These are phyloP conservation scores for Aporrectodea caliginosa DNA, from an alignment of 1,140 invertebrate genomes.

Conservation along the genomic window DNA sequence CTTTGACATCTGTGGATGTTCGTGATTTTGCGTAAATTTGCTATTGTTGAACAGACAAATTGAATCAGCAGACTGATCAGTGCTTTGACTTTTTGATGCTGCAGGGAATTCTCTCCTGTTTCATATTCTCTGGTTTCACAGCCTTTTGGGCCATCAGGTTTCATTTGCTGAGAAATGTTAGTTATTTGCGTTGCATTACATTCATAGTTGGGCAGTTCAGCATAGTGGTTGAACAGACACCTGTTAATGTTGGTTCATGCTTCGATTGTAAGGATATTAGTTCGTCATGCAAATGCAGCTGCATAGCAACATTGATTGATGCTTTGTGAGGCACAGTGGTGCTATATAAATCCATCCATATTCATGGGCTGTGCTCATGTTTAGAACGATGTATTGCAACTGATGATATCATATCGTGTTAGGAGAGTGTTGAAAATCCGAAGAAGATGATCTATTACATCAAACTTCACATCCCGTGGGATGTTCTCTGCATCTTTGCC, in stretches of 20 bases:
- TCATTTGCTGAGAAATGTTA: no score
- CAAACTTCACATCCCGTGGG: constrained; percentile 62
- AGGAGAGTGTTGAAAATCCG: constrained; percentile 46
- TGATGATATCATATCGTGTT: background rate
- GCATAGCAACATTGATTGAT: background rate
- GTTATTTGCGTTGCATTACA: no score
- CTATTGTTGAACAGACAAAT: no score
- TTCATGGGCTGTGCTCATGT: background rate
- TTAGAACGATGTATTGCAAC: background rate
- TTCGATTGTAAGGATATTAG: background rate
- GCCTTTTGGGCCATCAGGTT: no score
- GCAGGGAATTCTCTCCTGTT: no score
- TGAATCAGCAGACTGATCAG: no score
- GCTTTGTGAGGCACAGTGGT: background rate
- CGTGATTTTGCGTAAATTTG: no score
- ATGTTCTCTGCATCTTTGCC: constrained; percentile 60
- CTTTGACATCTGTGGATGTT: no score
- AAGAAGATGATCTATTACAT: constrained; percentile 59
- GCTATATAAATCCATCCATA: background rate
- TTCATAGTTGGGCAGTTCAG: no score
- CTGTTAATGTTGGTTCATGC: background rate
- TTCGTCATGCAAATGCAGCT: background rate
- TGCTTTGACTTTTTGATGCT: no score
- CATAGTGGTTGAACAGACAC: background rate
- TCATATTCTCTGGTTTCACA: no score